phyloP scores from a whole-genome alignment of 1,140 invertebrate species.

The Branchinecta lynchi region DNA sequence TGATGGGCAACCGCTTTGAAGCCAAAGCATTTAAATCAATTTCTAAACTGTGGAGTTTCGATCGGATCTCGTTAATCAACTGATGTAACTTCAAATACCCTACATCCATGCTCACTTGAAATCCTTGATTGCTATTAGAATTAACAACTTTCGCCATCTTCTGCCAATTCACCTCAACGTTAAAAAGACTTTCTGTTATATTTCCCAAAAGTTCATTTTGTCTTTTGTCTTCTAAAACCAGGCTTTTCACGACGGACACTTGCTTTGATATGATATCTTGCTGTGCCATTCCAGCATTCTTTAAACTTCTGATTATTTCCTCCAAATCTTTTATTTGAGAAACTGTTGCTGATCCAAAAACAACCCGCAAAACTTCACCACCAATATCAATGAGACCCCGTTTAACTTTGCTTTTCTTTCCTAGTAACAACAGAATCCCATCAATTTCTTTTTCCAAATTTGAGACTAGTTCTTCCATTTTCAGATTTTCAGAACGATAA shows the following conservation, averaged over 20 bases:
- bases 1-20: background rate
- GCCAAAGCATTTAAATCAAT: slow-evolving; percentile 3
- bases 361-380: no score
- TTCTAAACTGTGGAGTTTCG: background rate
- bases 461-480: no score
- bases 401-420: no score
- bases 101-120: background rate
- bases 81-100: background rate
- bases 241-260: background rate
- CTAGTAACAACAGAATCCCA: no score
- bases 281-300: no score
- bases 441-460: no score
- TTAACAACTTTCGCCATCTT: background rate
- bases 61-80: background rate
- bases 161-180: background rate
- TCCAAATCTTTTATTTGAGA: no score
- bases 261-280: no score
- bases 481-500: no score
- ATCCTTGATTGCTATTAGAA: background rate
- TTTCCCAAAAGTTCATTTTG: background rate
- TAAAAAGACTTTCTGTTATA: background rate
- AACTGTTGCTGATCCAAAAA: no score
- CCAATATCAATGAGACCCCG: no score
- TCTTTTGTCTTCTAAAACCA: background rate
- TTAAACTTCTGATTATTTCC: no score